phyloP scores from a whole-genome alignment of 2,888 invertebrate genomes.

The Drosophila maculinotata region DNA sequence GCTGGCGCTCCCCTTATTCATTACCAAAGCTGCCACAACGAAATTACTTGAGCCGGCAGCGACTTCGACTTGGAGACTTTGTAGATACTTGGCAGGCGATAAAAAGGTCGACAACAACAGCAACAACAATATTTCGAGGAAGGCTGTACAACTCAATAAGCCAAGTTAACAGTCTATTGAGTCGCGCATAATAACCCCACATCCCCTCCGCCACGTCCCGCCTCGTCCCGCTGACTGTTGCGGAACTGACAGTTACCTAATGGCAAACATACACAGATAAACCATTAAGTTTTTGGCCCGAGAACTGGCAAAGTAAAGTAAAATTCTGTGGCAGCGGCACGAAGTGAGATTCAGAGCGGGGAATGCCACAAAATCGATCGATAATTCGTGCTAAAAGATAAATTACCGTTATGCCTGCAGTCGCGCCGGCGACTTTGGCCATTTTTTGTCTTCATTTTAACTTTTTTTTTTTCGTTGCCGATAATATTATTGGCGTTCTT shows the following conservation, averaged over 20 bases:
- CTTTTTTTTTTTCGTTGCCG: slow-evolving; percentile 9
- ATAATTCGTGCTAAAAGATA: slow-evolving; percentile 81
- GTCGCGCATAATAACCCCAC: slow-evolving; percentile 52
- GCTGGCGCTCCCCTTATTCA: slow-evolving; percentile 68
- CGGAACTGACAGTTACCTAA: slow-evolving; percentile 82
- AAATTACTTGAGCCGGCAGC: slow-evolving; percentile 67
- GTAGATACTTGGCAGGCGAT: slow-evolving; percentile 75
- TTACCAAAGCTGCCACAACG: slow-evolving; percentile 65
- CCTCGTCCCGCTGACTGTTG: slow-evolving; percentile 21
- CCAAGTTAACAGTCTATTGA: slow-evolving; percentile 79
- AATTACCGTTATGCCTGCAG: slow-evolving; percentile 69
- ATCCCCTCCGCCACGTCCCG: slow-evolving; percentile 4
- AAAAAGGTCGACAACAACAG: slow-evolving; percentile 67
- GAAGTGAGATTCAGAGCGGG: slow-evolving; percentile 20
- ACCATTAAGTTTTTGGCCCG: slow-evolving; percentile 72
- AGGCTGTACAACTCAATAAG: slow-evolving; percentile 74
- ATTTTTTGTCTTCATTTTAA: slow-evolving; percentile 24
- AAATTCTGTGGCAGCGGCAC: slow-evolving; percentile 49
- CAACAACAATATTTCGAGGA: slow-evolving; percentile 14
- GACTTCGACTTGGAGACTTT: slow-evolving; percentile 62
- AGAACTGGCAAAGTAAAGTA: slow-evolving; percentile 54
- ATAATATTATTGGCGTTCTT: slow-evolving; percentile 45
- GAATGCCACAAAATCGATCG: slow-evolving; percentile 74
- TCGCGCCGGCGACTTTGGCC: slow-evolving; percentile 39
- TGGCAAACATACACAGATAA: slow-evolving; percentile 80